Evolutionary conservation across 2,888 invertebrate species (phyloP).

Genomic region (Protonemura montana): DNA sequence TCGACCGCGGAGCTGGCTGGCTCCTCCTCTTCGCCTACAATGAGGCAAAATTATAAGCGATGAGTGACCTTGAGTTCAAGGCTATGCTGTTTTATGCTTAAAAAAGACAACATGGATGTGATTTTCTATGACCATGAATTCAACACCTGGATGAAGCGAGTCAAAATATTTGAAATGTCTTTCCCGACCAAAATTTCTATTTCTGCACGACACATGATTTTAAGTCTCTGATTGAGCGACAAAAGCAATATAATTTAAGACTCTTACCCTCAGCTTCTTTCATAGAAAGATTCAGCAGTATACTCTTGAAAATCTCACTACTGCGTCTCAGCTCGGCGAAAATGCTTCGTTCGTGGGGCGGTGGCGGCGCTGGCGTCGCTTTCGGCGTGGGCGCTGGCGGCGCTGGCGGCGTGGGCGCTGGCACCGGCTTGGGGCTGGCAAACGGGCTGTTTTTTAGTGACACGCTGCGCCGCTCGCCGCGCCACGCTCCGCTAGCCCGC

Average conservation of each 20-base stretch:
- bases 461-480: conserved; percentile 55
- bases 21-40: not conserved
- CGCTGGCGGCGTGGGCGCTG: conserved; percentile 50
- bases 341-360: conserved; percentile 55
- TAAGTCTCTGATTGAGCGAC: too few relatives aligned
- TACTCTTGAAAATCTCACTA: conserved; percentile 58
- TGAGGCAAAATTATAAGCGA: not conserved
- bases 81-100: too few relatives aligned
- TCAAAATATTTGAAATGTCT: too few relatives aligned
- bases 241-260: conserved; percentile 35
- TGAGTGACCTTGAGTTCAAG: too few relatives aligned
- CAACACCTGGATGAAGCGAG: too few relatives aligned
- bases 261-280: conserved; percentile 52
- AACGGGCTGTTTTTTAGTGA: conserved; percentile 57
- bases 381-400: conserved; percentile 50
- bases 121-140: too few relatives aligned
- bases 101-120: too few relatives aligned
- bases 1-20: conserved; percentile 9
- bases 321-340: conserved; percentile 58
- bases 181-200: too few relatives aligned
- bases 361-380: conserved; percentile 46
- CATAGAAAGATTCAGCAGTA: conserved; percentile 57
- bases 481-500: conserved; percentile 53
- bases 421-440: conserved; percentile 51
- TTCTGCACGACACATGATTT: too few relatives aligned